These are phyloP conservation scores for Antigone vipio DNA, from an alignment of 2,113 vertebrate genomes.

Conservation along the genomic window DNA sequence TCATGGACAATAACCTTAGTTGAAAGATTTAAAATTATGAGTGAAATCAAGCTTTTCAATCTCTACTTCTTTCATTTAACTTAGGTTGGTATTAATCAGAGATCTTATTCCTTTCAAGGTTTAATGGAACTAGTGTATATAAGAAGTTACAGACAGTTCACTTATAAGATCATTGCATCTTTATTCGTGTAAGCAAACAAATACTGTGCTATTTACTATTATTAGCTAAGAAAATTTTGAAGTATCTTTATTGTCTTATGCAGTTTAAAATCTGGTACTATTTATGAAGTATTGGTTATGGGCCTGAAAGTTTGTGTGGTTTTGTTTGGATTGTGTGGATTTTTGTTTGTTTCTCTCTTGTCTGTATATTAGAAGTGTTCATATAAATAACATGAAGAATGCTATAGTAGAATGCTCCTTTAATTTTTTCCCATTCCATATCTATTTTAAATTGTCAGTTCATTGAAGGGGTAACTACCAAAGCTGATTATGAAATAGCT, in stretches of 20 bases:
- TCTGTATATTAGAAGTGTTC: background rate
- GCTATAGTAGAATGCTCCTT: background rate
- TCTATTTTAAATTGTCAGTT: background rate
- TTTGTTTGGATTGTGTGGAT: background rate
- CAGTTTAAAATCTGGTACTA: background rate
- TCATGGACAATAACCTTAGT: background rate
- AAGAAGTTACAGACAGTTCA: background rate
- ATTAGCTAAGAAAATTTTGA: background rate
- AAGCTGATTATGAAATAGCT: background rate
- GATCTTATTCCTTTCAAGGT: background rate
- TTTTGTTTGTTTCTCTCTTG: background rate
- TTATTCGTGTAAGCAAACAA: background rate
- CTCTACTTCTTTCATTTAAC: background rate
- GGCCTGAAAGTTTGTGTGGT: background rate
- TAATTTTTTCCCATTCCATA: background rate
- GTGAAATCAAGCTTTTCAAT: background rate
- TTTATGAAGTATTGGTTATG: background rate
- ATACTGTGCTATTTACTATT: background rate
- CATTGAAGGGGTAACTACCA: background rate
- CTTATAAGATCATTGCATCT: background rate
- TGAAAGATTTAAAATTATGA: background rate
- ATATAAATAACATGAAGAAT: background rate
- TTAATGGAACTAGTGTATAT: background rate
- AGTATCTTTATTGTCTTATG: background rate
- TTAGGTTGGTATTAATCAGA: background rate